Conservation (phyloP, 1,140 invertebrate genomes). For the Zaprionus camerounensis region DNA sequence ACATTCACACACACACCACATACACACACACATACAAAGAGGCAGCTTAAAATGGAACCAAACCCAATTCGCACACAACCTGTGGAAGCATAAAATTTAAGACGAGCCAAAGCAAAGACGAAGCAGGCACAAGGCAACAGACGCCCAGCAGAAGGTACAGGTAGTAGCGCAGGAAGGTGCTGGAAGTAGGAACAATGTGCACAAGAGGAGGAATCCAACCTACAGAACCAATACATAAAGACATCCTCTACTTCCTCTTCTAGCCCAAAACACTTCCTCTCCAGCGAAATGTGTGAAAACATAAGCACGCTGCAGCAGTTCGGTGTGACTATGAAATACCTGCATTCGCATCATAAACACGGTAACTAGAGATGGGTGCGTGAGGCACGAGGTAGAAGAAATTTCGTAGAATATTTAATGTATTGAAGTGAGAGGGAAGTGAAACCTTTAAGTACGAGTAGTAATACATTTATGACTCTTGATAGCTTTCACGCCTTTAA, state of each 20-base stretch:
- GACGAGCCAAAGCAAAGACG: slow-evolving; percentile 16
- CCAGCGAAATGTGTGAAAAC: slow-evolving; percentile 18
- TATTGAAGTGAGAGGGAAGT: background rate
- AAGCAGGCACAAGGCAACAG: background rate
- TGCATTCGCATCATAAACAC: background rate
- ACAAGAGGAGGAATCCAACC: slow-evolving; percentile 19
- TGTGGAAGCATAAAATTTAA: slow-evolving; percentile 79
- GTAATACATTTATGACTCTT: too few relatives aligned
- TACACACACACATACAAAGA: background rate
- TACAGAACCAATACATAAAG: slow-evolving; percentile 66
- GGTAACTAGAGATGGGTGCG: slow-evolving; percentile 6
- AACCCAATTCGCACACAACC: slow-evolving; percentile 48
- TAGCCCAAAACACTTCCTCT: slow-evolving; percentile 47
- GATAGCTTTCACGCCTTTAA: background rate
- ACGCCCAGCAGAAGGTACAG: background rate
- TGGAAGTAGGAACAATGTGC: slow-evolving; percentile 26
- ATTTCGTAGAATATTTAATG: background rate
- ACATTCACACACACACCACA: background rate
- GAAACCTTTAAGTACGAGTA: background rate
- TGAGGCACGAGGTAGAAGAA: background rate
- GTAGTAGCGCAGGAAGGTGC: background rate
- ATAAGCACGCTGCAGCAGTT: slow-evolving; percentile 16
- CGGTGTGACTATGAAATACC: slow-evolving; percentile 18
- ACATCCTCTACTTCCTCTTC: slow-evolving; percentile 70
- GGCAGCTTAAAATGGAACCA: slow-evolving; percentile 34